Percentiles rank a stretch among this genome's conserved stretches.
phyloP scores from a whole-genome alignment of 1,140 invertebrate genomes.

The Cataglyphis hispanica region DNA sequence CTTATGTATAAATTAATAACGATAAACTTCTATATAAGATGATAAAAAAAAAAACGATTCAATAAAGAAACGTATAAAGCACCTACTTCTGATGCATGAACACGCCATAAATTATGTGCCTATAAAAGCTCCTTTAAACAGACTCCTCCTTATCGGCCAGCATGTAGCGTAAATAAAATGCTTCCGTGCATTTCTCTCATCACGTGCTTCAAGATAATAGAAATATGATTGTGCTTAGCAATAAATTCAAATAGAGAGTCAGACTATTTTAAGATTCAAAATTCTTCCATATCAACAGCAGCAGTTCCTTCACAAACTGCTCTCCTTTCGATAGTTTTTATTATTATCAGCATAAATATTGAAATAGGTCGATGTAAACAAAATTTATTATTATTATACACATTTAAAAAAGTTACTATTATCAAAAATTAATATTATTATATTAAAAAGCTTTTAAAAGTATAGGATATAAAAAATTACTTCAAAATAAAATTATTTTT shows the following conservation, averaged over 20 bases:
- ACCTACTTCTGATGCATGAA: background rate
- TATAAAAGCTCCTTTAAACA: background rate
- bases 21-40: background rate
- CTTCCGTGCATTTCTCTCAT: slow-evolving; percentile 5
- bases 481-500: too few relatives aligned
- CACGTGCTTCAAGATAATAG: slow-evolving; percentile 28
- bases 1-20: background rate
- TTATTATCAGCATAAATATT: background rate
- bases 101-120: slow-evolving; percentile 1
- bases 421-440: too few relatives aligned
- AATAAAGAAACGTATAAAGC: background rate
- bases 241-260: background rate
- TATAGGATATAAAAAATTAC: too few relatives aligned
- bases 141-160: background rate
- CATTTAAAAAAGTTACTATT: too few relatives aligned
- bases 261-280: background rate
- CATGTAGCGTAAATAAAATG: background rate
- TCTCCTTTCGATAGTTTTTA: background rate
- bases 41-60: background rate
- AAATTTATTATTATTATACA: too few relatives aligned
- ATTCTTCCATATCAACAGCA: background rate
- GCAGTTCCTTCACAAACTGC: background rate
- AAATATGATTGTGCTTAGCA: background rate
- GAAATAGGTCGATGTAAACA: background rate
- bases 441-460: too few relatives aligned